phyloP scores from a whole-genome alignment of 2,888 invertebrate species.

The Sicus ferrugineus region DNA sequence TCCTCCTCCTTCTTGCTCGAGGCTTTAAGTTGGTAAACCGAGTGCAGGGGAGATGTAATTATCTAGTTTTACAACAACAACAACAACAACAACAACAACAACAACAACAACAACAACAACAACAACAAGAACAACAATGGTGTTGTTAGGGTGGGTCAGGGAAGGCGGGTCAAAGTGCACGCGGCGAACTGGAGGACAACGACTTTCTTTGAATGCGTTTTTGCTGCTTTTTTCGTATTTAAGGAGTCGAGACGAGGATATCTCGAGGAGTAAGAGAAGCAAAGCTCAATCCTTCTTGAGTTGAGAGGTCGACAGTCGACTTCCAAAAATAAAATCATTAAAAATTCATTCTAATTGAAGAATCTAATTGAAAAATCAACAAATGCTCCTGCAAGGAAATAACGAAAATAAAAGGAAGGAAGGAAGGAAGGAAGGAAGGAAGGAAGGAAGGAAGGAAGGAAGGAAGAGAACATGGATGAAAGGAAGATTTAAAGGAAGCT shows the following conservation, averaged over 20 bases:
- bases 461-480: not conserved
- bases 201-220: constrained; percentile 14
- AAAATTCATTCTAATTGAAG: no score
- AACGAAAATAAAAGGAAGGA: not conserved
- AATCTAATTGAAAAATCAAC: not conserved
- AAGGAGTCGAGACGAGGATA: no score
- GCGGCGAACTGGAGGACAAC: no score
- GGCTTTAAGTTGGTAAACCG: not conserved
- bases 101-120: constrained; percentile 6
- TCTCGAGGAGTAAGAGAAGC: no score
- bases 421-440: not conserved
- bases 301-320: no score
- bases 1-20: not conserved
- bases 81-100: constrained; percentile 15
- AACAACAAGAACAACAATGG: constrained; percentile 18
- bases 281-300: no score
- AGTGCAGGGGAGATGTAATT: not conserved
- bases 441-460: not conserved
- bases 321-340: no score
- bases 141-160: not conserved
- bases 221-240: constrained; percentile 13
- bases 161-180: not conserved
- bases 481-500: not conserved
- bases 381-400: not conserved
- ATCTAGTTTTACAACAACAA: constrained; percentile 15